phyloP scores from a whole-genome alignment of 2,888 invertebrate genomes.

The Chrysomela aeneicollis region DNA sequence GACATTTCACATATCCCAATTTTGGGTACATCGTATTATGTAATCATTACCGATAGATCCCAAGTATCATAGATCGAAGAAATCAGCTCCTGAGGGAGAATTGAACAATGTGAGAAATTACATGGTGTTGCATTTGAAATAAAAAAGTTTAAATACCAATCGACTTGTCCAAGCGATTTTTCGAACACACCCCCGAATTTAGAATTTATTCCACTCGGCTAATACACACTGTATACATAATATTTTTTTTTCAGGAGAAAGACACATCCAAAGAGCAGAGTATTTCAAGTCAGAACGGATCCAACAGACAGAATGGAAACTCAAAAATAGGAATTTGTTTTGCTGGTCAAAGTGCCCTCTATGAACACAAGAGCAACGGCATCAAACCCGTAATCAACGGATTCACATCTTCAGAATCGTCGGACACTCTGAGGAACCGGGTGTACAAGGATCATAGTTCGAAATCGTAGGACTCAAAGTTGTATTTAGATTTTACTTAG shows the following conservation, averaged over 20 bases:
- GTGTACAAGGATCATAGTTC: constrained; percentile 60
- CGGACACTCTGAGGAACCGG: constrained; percentile 62
- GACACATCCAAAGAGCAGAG: constrained; percentile 13
- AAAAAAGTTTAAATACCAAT: too few relatives aligned
- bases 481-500: constrained; percentile 18
- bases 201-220: too few relatives aligned
- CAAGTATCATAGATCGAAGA: too few relatives aligned
- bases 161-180: too few relatives aligned
- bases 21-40: too few relatives aligned
- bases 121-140: too few relatives aligned
- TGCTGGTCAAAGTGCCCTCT: constrained; percentile 55
- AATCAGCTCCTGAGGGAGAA: too few relatives aligned
- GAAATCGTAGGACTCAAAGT: constrained; percentile 21
- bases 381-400: constrained; percentile 62
- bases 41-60: too few relatives aligned
- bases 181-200: too few relatives aligned
- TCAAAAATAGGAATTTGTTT: constrained; percentile 55
- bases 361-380: constrained; percentile 55
- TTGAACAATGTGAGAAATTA: too few relatives aligned
- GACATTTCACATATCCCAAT: too few relatives aligned
- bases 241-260: constrained; percentile 20
- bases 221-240: too few relatives aligned
- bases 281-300: not conserved
- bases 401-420: constrained; percentile 61
- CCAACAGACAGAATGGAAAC: constrained; percentile 37